Percentiles rank a stretch among this genome's conserved stretches.
These are phyloP conservation scores for Origma solitaria DNA, from an alignment of 2,113 vertebrate species.

Conservation along the genomic window DNA sequence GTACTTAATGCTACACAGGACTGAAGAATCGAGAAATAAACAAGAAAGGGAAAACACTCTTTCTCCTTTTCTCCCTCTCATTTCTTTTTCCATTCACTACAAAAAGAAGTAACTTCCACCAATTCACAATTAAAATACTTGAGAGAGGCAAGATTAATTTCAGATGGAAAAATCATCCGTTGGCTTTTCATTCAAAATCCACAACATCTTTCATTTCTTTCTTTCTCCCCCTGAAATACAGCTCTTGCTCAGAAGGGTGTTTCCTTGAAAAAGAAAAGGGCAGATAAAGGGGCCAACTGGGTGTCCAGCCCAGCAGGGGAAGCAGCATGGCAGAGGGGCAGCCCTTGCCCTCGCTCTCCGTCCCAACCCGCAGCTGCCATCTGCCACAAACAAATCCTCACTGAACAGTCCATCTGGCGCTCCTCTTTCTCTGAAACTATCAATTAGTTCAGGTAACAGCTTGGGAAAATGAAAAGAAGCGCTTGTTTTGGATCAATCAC, in stretches of 20 bases:
- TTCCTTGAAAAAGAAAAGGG: neutral
- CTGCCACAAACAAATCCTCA: neutral
- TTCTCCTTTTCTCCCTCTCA: neutral
- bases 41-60: neutral
- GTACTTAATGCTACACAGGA: slow-evolving; percentile 14
- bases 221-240: neutral
- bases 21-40: neutral
- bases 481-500: neutral
- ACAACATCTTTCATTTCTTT: neutral
- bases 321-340: slow-evolving; percentile 33
- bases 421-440: neutral
- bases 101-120: neutral
- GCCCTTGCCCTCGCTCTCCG: neutral
- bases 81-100: neutral
- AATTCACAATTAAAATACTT: neutral
- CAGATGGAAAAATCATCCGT: neutral
- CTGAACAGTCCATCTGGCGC: neutral
- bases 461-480: neutral
- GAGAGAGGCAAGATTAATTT: neutral
- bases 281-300: neutral
- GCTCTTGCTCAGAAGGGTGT: neutral
- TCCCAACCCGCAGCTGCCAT: neutral
- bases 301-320: neutral
- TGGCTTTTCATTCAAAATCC: neutral
- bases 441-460: slow-evolving; percentile 6